Evolutionary conservation across 2,888 invertebrate species (phyloP).

Genomic region (Anorthoa munda): DNA sequence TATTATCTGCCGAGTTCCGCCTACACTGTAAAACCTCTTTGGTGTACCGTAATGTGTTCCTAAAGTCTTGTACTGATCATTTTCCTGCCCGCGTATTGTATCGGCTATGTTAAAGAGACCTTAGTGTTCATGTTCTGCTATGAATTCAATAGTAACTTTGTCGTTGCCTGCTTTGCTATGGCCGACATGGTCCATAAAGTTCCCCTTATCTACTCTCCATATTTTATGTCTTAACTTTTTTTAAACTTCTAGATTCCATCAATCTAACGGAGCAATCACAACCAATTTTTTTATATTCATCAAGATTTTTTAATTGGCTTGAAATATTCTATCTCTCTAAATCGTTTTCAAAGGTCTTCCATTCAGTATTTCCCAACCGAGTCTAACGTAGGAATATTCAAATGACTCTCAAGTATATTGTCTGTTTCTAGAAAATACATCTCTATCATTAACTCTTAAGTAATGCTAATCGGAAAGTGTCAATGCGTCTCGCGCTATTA

Average conservation of each 20-base stretch:
- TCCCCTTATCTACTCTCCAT: background rate
- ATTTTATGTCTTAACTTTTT: background rate
- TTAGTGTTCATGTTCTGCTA: slow-evolving; percentile 6
- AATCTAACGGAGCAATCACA: background rate
- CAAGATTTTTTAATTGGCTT: background rate
- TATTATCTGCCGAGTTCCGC: slow-evolving; percentile 7
- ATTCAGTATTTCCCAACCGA: background rate
- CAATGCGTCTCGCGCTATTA: slow-evolving; percentile 48
- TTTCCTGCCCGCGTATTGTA: background rate
- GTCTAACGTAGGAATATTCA: background rate
- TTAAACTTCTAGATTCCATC: background rate
- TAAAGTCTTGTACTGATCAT: slow-evolving; percentile 1
- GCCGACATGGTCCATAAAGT: background rate
- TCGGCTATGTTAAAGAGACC: slow-evolving; percentile 9
- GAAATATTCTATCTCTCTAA: no score
- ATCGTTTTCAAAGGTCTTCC: background rate
- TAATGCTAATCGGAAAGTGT: slow-evolving; percentile 44
- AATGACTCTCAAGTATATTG: slow-evolving; percentile 5
- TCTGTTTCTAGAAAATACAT: slow-evolving; percentile 18
- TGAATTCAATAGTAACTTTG: background rate
- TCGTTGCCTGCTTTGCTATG: background rate
- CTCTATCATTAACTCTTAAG: slow-evolving; percentile 20
- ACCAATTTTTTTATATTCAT: background rate
- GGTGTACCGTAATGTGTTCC: background rate
- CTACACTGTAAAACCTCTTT: slow-evolving; percentile 26